phyloP scores from a whole-genome alignment of 2,797 vertebrate species.

The Cossypha caffra region DNA sequence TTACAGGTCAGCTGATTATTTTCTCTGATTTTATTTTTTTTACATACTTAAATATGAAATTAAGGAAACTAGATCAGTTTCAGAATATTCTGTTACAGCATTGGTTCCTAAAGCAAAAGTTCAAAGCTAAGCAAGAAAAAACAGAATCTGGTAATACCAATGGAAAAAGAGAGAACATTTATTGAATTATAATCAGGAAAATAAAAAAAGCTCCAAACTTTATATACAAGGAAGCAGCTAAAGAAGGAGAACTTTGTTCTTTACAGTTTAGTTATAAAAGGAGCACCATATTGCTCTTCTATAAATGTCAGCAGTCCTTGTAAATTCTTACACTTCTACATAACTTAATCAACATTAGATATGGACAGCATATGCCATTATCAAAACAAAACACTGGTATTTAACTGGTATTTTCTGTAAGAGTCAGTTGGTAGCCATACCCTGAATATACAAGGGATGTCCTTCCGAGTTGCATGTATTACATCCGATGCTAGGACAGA shows the following conservation, averaged over 20 bases:
- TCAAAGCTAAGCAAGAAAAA: neutral
- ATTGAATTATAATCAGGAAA: neutral
- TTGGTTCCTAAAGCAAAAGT: neutral
- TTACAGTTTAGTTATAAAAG: neutral
- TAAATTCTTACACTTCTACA: neutral
- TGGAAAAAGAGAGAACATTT: neutral
- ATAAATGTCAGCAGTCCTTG: neutral
- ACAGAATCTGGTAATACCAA: neutral
- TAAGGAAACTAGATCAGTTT: neutral
- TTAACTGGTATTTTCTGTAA: neutral
- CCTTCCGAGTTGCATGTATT: conserved; percentile 94
- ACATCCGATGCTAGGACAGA: conserved; percentile 94
- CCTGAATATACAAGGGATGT: conserved; percentile 96
- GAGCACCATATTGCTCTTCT: neutral
- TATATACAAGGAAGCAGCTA: neutral
- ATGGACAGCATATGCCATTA: neutral
- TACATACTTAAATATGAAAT: neutral
- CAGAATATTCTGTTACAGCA: neutral
- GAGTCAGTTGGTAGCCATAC: conserved; percentile 65
- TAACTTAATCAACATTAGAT: neutral
- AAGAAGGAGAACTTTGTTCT: neutral
- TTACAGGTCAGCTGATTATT: neutral
- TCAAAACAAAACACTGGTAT: neutral
- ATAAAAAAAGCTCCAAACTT: neutral
- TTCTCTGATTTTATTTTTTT: neutral